phyloP scores from a whole-genome alignment of 1,140 invertebrate species.

The Drosophila malerkotliana region DNA sequence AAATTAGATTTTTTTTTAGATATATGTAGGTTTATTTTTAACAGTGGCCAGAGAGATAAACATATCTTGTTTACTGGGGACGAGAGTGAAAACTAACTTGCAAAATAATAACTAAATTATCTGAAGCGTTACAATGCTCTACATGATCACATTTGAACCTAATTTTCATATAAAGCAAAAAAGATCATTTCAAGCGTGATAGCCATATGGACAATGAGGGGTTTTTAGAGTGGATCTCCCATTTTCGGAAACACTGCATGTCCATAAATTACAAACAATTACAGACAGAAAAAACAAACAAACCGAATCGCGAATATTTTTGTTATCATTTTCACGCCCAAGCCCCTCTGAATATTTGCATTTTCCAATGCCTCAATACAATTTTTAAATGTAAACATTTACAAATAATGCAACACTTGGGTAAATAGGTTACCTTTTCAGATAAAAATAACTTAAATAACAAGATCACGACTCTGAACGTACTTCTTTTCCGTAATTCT shows the following conservation, averaged over 20 bases:
- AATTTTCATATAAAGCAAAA: conserved; percentile 34
- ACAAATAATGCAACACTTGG: background rate
- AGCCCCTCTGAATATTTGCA: background rate
- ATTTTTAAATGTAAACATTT: background rate
- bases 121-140: conserved; percentile 3
- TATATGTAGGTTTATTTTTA: conserved; percentile 6
- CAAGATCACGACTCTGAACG: background rate
- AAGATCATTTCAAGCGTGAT: conserved; percentile 6
- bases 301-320: background rate
- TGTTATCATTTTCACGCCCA: background rate
- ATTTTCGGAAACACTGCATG: background rate
- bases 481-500: background rate
- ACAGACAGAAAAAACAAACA: background rate
- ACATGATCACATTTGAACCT: conserved; percentile 18
- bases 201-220: conserved; percentile 11
- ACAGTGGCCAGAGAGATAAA: conserved; percentile 17
- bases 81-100: conserved; percentile 4
- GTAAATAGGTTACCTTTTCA: background rate
- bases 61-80: conserved; percentile 23
- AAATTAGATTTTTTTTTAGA: conserved; percentile 10
- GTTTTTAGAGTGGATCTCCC: background rate
- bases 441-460: background rate
- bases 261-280: background rate
- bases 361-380: background rate
- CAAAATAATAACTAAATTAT: conserved; percentile 26